Conservation (phyloP, 2,888 invertebrate genomes). For the Epinotia demarniana region DNA sequence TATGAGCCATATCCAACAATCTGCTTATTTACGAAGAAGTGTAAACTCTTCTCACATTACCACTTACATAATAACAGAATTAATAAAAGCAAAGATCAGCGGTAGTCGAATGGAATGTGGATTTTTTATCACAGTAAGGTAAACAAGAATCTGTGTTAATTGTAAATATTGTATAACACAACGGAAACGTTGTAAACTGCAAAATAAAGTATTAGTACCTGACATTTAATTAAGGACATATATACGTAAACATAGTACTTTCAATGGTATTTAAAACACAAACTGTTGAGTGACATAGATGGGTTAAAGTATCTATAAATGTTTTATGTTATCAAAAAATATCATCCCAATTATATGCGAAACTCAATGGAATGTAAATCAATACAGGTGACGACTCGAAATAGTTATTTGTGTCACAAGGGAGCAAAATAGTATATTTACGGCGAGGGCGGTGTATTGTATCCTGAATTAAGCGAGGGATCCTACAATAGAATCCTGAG, state of each 20-base stretch:
- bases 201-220: background rate
- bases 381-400: no score
- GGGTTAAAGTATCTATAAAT: no score
- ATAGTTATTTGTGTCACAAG: no score
- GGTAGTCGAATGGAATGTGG: slow-evolving; percentile 6
- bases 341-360: no score
- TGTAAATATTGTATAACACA: slow-evolving; percentile 25
- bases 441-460: no score
- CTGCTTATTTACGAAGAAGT: background rate
- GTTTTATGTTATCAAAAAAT: no score
- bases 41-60: background rate
- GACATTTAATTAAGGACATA: background rate
- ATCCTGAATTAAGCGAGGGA: no score
- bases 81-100: slow-evolving; percentile 6
- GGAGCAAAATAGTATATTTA: no score
- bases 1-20: background rate
- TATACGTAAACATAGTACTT: background rate
- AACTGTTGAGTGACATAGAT: no score
- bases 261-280: no score
- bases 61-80: background rate
- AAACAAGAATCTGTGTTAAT: slow-evolving; percentile 31
- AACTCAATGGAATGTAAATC: no score
- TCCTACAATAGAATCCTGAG: no score
- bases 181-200: background rate
- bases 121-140: slow-evolving; percentile 16